Evolutionary conservation across 2,113 vertebrate species (phyloP).

Genomic region (Elgaria multicarinata): DNA sequence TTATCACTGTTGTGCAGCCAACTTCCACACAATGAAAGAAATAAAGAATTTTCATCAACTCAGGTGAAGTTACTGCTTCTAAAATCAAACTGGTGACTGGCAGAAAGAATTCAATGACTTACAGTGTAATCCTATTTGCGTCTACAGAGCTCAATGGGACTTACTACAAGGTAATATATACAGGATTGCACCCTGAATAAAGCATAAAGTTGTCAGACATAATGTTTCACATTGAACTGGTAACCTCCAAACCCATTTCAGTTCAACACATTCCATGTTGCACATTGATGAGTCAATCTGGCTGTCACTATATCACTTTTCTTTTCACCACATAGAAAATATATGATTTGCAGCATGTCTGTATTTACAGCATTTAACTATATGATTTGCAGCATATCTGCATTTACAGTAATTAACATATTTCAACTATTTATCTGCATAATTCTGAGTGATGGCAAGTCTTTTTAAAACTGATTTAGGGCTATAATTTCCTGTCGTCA

Average conservation of each 20-base stretch:
- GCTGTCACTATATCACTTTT: neutral
- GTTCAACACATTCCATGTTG: conserved; percentile 7
- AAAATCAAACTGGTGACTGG: conserved; percentile 25
- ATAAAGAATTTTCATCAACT: neutral
- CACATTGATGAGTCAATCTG: conserved; percentile 1
- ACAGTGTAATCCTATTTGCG: too few relatives aligned
- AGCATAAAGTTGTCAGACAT: neutral
- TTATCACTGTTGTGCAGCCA: neutral
- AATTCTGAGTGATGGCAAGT: neutral
- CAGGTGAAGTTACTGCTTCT: conserved; percentile 28
- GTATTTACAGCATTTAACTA: neutral
- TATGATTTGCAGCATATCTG: neutral
- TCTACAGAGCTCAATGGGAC: too few relatives aligned
- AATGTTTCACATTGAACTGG: neutral
- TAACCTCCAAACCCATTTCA: conserved; percentile 3
- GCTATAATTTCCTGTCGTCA: neutral
- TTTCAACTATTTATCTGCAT: neutral
- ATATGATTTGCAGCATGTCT: neutral
- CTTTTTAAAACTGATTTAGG: neutral
- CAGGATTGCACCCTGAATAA: neutral
- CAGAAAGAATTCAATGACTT: conserved; percentile 16
- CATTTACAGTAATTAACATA: neutral
- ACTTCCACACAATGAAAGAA: neutral
- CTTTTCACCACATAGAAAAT: neutral
- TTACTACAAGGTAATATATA: too few relatives aligned